Evolutionary conservation across 2,888 invertebrate species (phyloP), one percentile per base, ranked within the genome.

Genomic region (Tribolium freemani): DNA sequence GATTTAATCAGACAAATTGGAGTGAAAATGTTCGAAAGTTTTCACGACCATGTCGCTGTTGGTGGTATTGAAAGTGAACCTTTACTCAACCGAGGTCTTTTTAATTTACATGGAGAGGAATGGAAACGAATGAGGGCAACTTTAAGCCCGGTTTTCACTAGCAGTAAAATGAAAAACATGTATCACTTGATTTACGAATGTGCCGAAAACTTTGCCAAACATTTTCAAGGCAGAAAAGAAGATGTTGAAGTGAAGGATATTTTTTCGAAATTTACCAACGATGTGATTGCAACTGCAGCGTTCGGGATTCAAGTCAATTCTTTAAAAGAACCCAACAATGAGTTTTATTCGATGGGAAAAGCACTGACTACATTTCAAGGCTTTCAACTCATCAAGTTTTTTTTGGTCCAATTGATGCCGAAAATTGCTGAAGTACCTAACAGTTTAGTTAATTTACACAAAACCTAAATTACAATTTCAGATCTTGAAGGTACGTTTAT

Each of bases 1-100:
- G 90, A 90, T 3, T 79, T 91, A n/a, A 88, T 91, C 6, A 90
- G 90, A 82, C 85, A 87, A 30, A 83, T 91, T 6, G 86, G 88
- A 69, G 88, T 90, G 44, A 86, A 89, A 68, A 90, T 90, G 78
- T 90, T 90, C 80, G 90, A 90, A 61, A 85, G 89, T 81, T 90
- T 90, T 76, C 85, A 87, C 10, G 90, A 90, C 66, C 82, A 83
- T 51, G 53, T 46, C n/a, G n/a, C 53, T 16, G 66, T 78, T 20
- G 54, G 76, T n/a, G 44, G 71, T 5, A 83, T 86, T 4, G 79
- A 83, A 0, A 77, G 77, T 2, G 89, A 89, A 30, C 86, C 87
- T 0, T 76, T 90, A 0, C 88, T 90, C 74, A 87, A 86, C 0
- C 88, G 87, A 56, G 79, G 77, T 63, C 66, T 83, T 2, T 74